Evolutionary conservation across 2,113 vertebrate species (phyloP), one percentile per base, ranked within the genome.

Genomic region (Varanus salvator): DNA sequence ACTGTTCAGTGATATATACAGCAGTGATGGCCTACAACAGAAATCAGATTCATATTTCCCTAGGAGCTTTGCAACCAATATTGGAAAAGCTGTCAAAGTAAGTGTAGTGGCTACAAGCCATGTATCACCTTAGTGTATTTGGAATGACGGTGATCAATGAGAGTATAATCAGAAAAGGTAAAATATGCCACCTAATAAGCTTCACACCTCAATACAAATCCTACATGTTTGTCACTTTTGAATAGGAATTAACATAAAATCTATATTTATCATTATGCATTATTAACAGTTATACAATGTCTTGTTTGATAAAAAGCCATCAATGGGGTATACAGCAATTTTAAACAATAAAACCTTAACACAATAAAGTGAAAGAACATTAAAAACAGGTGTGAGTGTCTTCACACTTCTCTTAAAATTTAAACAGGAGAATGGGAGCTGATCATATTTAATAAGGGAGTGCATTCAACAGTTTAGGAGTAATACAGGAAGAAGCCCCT

Each of bases 41-140:
- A 84, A 78, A 87, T 60, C 80, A 84, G 72, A 71, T 78, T 82
- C 68, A 50, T 74, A 82, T 82, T 90, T 71, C 64, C 81, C 82
- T 91, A 60, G 34, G 21, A 87, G 85, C 34, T n/a, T 50, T 25
- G 23, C 72, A 54, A 83, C 31, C 14, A 50, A 71, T 44, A 84
- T 84, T 69, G 80, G 74, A 77, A 57, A 76, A 83, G 80, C 60
- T 87, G 38, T 87, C 25, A 60, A 84, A 71, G 38, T 71, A 88
- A 91, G 80, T 80, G 44, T 25, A 60, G 74, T 85, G 27, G 27
- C 50, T 84, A 84, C 60, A 83, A 48, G 81, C 31, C 48, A 78
- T 80, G 64, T 34, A 80, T 80, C 80, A 91, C 75, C 50, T 69
- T 8, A 25, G n/a, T 72, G 75, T 87, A 60, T 88, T 91, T 87